Conservation (phyloP, 2,888 invertebrate genomes). For the Drosophila austrosaltans region DNA sequence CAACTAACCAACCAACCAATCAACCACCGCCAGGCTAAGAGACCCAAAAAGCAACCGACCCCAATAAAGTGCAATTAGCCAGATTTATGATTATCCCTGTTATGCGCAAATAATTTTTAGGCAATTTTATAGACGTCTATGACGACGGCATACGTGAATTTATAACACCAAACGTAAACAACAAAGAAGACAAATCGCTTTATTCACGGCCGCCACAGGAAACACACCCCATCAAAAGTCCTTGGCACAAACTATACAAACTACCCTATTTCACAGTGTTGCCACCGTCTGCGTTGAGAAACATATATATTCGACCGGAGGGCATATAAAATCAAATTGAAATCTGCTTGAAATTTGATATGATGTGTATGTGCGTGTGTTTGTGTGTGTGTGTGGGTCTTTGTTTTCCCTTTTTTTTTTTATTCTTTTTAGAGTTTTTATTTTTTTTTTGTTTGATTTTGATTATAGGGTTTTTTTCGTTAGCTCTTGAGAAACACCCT, state of each 20-base stretch:
- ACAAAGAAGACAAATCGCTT: conserved; percentile 79
- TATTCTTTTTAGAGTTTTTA: background rate
- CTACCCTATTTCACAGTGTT: conserved; percentile 33
- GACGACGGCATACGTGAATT: conserved; percentile 61
- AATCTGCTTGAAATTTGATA: conserved; percentile 82
- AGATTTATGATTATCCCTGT: conserved; percentile 83
- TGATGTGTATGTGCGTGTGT: conserved; percentile 32
- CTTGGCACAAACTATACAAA: conserved; percentile 7
- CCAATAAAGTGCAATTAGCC: conserved; percentile 81
- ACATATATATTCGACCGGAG: conserved; percentile 54
- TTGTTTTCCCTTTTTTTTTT: conserved; percentile 20
- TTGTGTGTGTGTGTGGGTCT: conserved; percentile 23
- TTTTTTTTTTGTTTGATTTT: conserved; percentile 14
- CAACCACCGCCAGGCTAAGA: conserved; percentile 31
- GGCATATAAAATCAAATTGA: conserved; percentile 78
- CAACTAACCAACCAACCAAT: conserved; percentile 33
- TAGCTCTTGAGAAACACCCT: conserved; percentile 16
- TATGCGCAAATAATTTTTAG: conserved; percentile 81
- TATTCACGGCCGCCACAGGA: conserved; percentile 74
- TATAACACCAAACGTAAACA: conserved; percentile 76
- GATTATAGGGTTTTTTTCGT: conserved; percentile 20
- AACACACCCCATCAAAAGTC: conserved; percentile 48
- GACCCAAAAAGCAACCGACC: conserved; percentile 46
- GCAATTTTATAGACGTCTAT: conserved; percentile 69
- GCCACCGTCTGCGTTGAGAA: conserved; percentile 30